Base-by-base conservation (phyloP, 2,113 vertebrate genomes). In the Rhabdornis inornatus region DNA sequence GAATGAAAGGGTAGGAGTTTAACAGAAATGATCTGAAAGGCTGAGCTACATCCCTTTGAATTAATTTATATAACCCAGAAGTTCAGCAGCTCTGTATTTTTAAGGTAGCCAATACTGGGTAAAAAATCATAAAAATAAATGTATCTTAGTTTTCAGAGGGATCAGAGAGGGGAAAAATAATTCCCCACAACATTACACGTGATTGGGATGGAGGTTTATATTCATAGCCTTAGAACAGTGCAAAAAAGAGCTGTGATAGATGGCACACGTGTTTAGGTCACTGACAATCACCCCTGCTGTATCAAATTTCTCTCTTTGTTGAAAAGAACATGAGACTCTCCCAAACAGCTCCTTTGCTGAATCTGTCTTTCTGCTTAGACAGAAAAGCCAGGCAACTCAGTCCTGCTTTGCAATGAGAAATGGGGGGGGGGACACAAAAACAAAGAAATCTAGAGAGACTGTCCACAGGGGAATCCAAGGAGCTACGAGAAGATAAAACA, bases 11-110 rank as follows among this genome's bases (percentile, higher is more conserved):
- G 59, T 44, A 85, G 57, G 42, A 94, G 30, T 94, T 89, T 68
- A 92, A 66, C 79, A 93, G 17, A 61, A 45, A 47, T 56, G 47
- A 83, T 90, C 20, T 70, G 44, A 94, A 94, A 92, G 85, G 52
- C 68, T 88, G 33, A 93, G 66, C 82, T 91, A 81, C n/a, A 64
- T 60, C 31, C 18, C 44, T 86, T 33, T 81, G 64, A 75, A 78
- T 52, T 17, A 27, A n/a, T 74, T 79, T 74, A 65, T 79, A 75
- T 78, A 94, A 78, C 44, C 25, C 30, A 47, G 42, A 80, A 82
- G 17, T 35, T 63, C 39, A 70, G 22, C 50, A 77, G 52, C 63
- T 83, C 65, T 80, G 8, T 60, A 45, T 78, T 81, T 95, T 72
- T 71, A 68, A 92, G n/a, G 45, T 57, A 69, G 40, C 18, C 1